Evolutionary conservation across 2,797 vertebrate species (phyloP), one percentile per base, ranked within the genome.

Genomic region (Crocodylus rhombifer): DNA sequence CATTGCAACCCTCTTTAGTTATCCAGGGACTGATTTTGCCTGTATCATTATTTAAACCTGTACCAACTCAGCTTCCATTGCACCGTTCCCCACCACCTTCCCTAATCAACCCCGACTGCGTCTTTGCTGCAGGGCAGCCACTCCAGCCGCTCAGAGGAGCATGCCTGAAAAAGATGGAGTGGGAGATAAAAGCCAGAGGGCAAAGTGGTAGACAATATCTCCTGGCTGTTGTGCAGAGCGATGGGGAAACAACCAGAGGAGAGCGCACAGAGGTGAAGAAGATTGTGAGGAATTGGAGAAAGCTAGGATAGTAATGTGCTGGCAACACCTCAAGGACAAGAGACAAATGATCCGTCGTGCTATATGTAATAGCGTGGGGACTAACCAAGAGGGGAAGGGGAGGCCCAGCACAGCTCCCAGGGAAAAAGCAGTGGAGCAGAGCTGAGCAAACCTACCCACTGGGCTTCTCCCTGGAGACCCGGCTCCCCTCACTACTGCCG

Each of bases 291-390:
- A 65, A 92, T 81, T 61, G 88, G 91, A 90, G 88, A 55, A 86
- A 57, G 65, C 94, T 55, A 1, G 0, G 33, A 2, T 13, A 88
- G 86, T 89, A 4, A 3, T 82, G 69, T 0, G 7, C n/a, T 56
- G 86, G 78, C 79, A 74, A 26, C 77, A 77, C 84, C 94, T 94
- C 86, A 95, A 95, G 95, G 93, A 84, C 75, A 60, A 83, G 86
- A 91, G 87, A 89, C 60, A 84, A 93, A 93, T 73, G 91, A 90
- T 91, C 1, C 1, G 69, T 62, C 78, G 84, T 69, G 87, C 55
- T 33, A 64, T 20, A 56, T 36, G 61, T 87, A 77, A 81, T 33
- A 58, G 91, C 65, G 80, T 69, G 79, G 88, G 90, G 56, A 77
- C 80, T 69, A 77, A 91, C 0, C 26, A 61, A 63, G 82, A 79